Base-by-base conservation (phyloP, 1,140 invertebrate species). In the Apis florea region DNA sequence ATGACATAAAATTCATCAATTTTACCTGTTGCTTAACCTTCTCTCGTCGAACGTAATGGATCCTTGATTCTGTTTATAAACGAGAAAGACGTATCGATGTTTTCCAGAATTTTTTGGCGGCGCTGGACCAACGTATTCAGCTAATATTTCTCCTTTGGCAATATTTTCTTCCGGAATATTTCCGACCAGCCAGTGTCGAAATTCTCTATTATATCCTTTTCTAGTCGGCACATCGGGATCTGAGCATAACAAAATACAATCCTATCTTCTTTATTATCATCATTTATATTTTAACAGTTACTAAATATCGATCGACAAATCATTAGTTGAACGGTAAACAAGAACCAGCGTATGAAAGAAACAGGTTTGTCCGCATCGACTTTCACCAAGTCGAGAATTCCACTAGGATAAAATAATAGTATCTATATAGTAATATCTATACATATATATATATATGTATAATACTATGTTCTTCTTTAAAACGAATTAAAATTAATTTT, bases 171-270 rank as follows among this genome's bases (percentile, higher is more conserved):
- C 96, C 1, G 96, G 96, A 81, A 97, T 96, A 88, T 97, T 97
- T 59, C 95, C 95, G 10, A 97, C 95, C 0, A 96, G 89, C 96
- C 96, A 96, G 85, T 96, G 96, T 76, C 95, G 95, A 92, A 94
- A 96, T 90, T 96, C 96, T 10, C 95, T 90, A 83, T 94, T 82
- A 94, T 95, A 93, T 56, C 93, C 90, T 70, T 95, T 93, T 9
- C 79, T 74, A n/a, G 93, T 94, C 61, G 96, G 96, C 4, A 94
- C 95, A 92, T 96, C 96, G 10, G 95, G 95, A 94, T 96, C 96
- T 95, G 47, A 8, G 1, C 4, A 11, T 1, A 15, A 75, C 11
- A 31, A 31, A n/a, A 56, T 19, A 19, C 1, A 59, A 6, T 24
- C 21, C 5, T 0, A 58, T 58, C 56, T 12, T 58, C 13, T 1